Evolutionary conservation across 53 echinoderm and acorn worm species (phyloP), one percentile per base, ranked within the genome.

Genomic region (Crossaster papposus): DNA sequence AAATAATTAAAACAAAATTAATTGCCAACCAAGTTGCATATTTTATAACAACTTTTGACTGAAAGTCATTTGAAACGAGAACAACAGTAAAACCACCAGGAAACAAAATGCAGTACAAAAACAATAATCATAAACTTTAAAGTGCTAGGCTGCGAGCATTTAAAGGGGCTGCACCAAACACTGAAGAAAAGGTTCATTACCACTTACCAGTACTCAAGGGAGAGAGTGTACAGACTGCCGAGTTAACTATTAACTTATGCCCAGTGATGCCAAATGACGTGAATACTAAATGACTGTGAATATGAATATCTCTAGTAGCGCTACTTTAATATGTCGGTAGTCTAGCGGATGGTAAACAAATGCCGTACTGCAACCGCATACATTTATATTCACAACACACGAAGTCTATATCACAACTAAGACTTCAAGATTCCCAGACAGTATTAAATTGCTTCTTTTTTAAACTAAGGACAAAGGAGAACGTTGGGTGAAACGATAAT

Each of bases 201-300:
- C 18, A 51, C 52, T 78, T 50, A 78, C 77, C 77, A 28, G 37
- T 9, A 14, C 14, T n/a, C n/a, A n/a, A n/a, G n/a, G n/a, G n/a
- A n/a, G 24, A 38, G 9, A 5, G 32, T 2, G 32, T 22, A 14
- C 80, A 80, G 30, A 80, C 80, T 54, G 80, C 32, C 33, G 17
- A 80, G 80, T 80, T 80, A 80, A 80, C 55, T 52, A 80, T 26
- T 80, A 80, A 80, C 80, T 35, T n/a, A 26, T 22, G 44, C 24
- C 55, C 26, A 32, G 62, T 30, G 55, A 33, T 17, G 33, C 34
- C 0, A 33, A 14, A 18, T 4, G 6, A 80, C 62, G 32, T 54
- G 80, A 80, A 58, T 80, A 58, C 32, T 18, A 62, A 80, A 80
- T 80, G 62, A 80, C 31, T 10, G 51, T 12, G 13, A 58, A 54